Evolutionary conservation across 2,888 invertebrate genomes (phyloP), one percentile per base, ranked within the genome.

Genomic region (Agonopterix alstromeriana): DNA sequence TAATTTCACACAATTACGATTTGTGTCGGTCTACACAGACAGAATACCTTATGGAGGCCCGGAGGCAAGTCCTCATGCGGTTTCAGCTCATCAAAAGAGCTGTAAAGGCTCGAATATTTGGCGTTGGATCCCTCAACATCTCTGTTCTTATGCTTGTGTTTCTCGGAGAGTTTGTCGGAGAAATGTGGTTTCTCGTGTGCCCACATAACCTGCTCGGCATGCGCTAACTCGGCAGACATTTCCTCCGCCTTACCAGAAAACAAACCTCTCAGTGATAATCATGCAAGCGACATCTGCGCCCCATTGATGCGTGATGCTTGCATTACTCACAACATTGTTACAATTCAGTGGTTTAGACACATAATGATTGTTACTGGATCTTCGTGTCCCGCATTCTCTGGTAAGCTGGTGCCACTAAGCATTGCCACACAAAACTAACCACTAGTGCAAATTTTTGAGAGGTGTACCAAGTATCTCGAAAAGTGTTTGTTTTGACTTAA

Each of bases 181-280:
- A 82, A 82, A 76, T 84, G 66, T 57, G 78, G 76, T 75, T 83
- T 85, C 67, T 87, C 87, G 67, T 88, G 87, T 73, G 75, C 82
- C 80, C 77, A 82, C 87, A 88, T 86, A 81, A 87, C 84, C 85
- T 88, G 83, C 80, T 86, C 86, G 45, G 87, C 87, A 75, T 85
- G 86, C 74, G 73, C 83, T 86, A 88, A 81, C 72, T 86, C 87
- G 70, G 77, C 83, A 73, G 86, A 75, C 85, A 87, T 79, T 73
- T 76, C 70, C 85, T 85, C 86, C 78, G 88, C 88, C 85, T 86
- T 88, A 58, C 82, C 82, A 81, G 79, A 84, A 86, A 88, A 86
- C 75, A 87, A 81, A 86, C 81, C 82, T 78, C 75, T 82, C 77
- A 83, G 65, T 84, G 63, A 73, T 60, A 72, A 65, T 55, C 57